Evolutionary conservation across 2,113 vertebrate species (phyloP).

Genomic region (Xenotilapia flavipinnis): DNA sequence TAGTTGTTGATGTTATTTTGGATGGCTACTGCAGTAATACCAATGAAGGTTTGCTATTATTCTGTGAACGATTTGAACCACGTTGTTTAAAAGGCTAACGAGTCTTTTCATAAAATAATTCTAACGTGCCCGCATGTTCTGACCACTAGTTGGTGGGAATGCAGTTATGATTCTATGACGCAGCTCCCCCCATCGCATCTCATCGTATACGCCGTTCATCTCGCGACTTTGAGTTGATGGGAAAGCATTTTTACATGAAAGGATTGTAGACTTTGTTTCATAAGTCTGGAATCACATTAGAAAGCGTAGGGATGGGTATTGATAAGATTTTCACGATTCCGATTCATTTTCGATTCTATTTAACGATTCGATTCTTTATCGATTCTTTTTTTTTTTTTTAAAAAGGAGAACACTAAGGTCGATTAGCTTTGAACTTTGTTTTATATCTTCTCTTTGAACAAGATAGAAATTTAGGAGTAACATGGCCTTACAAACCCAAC

Average conservation of each 20-base stretch:
- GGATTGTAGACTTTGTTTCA: background rate
- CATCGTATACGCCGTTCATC: background rate
- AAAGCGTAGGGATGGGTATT: rapidly evolving
- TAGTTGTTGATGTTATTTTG: background rate
- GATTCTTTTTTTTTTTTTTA: rapidly evolving
- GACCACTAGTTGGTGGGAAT: background rate
- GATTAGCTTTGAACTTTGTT: no score
- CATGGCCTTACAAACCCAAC: no score
- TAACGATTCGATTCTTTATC: background rate
- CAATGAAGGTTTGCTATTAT: background rate
- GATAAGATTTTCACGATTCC: rapidly evolving
- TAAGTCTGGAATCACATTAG: background rate
- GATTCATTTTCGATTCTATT: rapidly evolving
- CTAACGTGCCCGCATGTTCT: background rate
- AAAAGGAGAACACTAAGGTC: no score
- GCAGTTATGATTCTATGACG: background rate
- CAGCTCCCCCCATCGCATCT: background rate
- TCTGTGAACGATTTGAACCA: background rate
- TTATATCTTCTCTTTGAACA: no score
- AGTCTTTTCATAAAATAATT: background rate
- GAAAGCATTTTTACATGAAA: background rate
- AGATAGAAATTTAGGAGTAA: no score
- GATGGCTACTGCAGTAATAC: background rate
- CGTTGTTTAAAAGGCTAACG: background rate
- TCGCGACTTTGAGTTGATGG: background rate